Evolutionary conservation across 2,113 vertebrate species (phyloP), one percentile per base, ranked within the genome.

Genomic region (Peucedramus taeniatus): DNA sequence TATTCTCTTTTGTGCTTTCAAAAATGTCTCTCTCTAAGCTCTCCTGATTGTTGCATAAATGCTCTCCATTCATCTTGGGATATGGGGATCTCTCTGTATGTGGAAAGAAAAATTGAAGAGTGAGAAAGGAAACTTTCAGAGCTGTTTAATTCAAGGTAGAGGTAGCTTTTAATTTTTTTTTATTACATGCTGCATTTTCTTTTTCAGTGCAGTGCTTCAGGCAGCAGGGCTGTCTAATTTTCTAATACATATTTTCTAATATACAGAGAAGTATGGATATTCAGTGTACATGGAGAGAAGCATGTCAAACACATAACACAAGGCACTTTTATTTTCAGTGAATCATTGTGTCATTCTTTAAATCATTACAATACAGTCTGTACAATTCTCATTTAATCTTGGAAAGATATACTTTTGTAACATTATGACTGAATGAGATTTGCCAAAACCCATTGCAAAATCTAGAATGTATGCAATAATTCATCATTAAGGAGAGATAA

Each of bases 401-500:
- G 8, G 15, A 94, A 93, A 94, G 30, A 27, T 71, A 45, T 56
- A 72, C 21, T 85, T 96, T 90, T 84, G 26, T 68, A 77, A 89
- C 64, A 65, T 70, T 50, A 77, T 17, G 68, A 35, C 24, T 85
- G 42, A 94, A 70, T 57, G 24, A 80, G 40, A 39, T n/a, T 68
- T 89, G 66, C 88, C 76, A 83, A 93, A 93, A 96, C 81, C 5
- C 24, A 47, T 89, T 95, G 81, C 37, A 93, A 90, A 96, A 89
- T 47, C 45, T 80, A 74, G 71, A 28, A 77, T 71, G 31, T 56
- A 75, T 86, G 59, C 53, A 90, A 92, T 64, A 88, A 96, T 96
- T 90, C 44, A 95, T 96, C 92, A 92, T 92, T 94, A 89, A 65
- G 77, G 89, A 96, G 97, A 93, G 74, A 90, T 92, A 97, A 96